A percentile compares a stretch with the other conserved stretches of the same genome.
phyloP scores from a whole-genome alignment of 2,797 vertebrate species.

The Rousettus madagascariensis region DNA sequence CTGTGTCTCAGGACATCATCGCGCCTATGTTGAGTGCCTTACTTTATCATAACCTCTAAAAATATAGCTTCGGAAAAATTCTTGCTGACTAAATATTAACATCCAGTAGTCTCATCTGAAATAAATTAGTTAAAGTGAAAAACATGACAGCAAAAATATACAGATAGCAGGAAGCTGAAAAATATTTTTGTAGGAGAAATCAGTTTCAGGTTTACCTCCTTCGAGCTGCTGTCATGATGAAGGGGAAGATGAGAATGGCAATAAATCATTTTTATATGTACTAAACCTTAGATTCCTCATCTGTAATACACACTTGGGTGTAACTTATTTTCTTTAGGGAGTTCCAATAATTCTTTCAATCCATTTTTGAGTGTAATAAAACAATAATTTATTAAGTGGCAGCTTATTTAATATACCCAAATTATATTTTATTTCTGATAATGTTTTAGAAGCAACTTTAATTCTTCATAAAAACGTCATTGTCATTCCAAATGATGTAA shows the following conservation, averaged over 20 bases:
- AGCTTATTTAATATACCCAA: background rate
- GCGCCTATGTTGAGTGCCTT: slow-evolving; percentile 1
- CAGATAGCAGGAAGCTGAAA: background rate
- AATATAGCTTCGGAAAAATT: slow-evolving; percentile 37
- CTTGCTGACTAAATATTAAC: slow-evolving; percentile 49
- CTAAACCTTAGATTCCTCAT: background rate
- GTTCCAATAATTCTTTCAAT: slow-evolving; percentile 25
- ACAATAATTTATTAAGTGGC: slow-evolving; percentile 24
- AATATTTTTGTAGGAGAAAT: background rate
- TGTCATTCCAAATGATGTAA: background rate
- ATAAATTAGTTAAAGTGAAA: slow-evolving; percentile 26
- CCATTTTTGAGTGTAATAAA: background rate
- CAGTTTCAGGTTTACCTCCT: background rate
- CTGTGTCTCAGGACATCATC: background rate
- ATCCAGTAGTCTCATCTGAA: slow-evolving; percentile 4
- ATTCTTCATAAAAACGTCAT: background rate
- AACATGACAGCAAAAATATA: slow-evolving; percentile 2
- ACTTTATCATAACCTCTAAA: slow-evolving; percentile 51
- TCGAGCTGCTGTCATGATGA: background rate
- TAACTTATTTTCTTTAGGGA: slow-evolving; percentile 28
- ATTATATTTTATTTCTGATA: slow-evolving; percentile 16
- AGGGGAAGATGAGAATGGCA: background rate
- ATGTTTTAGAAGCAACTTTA: background rate
- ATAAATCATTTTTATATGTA: background rate
- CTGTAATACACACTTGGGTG: background rate